Evolutionary conservation across 1,140 invertebrate species (phyloP), one percentile per base, ranked within the genome.

Genomic region (Cherax destructor): DNA sequence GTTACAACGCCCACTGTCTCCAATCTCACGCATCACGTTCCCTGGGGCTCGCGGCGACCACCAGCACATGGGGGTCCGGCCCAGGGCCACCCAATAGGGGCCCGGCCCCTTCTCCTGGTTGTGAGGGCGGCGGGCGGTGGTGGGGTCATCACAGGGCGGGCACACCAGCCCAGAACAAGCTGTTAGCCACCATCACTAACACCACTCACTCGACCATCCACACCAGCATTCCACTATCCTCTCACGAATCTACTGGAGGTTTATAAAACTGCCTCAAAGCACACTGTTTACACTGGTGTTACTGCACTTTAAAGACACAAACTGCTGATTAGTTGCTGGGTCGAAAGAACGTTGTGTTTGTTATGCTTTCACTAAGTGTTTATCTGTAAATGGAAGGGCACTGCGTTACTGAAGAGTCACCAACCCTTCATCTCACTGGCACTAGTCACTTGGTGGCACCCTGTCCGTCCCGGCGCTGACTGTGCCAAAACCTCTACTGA

Each of bases 21-120:
- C 90, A 69, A 91, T 86, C 84, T 91, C 90, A 91, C 90, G 90
- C 90, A 91, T 91, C 41, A 91, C 84, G 90, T 87, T 79, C 90
- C 90, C 85, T 84, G 77, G 59, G 74, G 74, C 81, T 52, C 83
- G 89, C 74, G 74, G 89, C 89, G 89, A 91, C 89, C 89, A 91
- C 90, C 90, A 91, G 78, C 90, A 91, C 90, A 91, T 86, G 90
- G 83, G 85, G 90, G 85, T 81, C 83, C 74, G 61, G 83, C 89
- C 76, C 78, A 50, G 41, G 49, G 83, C 9, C 90, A 56, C 90
- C 77, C 77, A 41, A 69, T 61, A 41, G 80, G 80, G 69, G 59
- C 88, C 50, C 24, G 69, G 83, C 80, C 81, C 88, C 88, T 30
- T 81, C 78, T 88, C 87, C 87, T 81, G 79, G 59, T 47, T 30